Evolutionary conservation across 2,113 vertebrate genomes (phyloP), one percentile per base, ranked within the genome.

Genomic region (Poeciliopsis occidentalis): DNA sequence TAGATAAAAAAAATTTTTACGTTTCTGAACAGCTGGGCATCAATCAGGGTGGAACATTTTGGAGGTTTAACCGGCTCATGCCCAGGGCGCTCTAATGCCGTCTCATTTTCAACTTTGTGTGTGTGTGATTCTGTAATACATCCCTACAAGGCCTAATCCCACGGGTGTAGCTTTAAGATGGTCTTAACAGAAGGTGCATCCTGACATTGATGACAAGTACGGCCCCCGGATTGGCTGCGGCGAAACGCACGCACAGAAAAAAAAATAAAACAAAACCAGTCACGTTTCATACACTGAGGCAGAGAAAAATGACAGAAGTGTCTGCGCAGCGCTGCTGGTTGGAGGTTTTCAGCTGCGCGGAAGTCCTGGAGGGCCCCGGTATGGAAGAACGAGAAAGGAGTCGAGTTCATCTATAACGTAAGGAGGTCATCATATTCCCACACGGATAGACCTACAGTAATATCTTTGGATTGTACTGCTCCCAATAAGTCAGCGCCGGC

Each of bases 401-500:
- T 80, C 76, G 89, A 91, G 92, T 93, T 92, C 92, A 93, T 93
- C 85, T 88, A 92, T 93, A 93, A 90, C 90, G 90, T 93, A 93
- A 93, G 91, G 90, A 93, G 92, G 92, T 91, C 92, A 91, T 87
- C 83, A 78, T 87, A 91, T 86, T 92, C 92, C 91, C 92, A 91
- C 90, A 90, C 86, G 92, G 89, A 91, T 92, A 90, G 92, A 91
- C 91, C 92, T 93, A 92, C 92, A 93, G 91, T 93, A 92, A 93
- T 93, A 93, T 93, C 92, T 93, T 93, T 93, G 92, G 92, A 93
- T 93, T 90, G 91, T 93, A 92, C 91, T 93, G 92, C 89, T 92
- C 92, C 92, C 91, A 93, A 92, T 92, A 92, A 92, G 92, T 93
- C 92, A 92, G 90, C 82, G 85, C 75, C 85, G 78, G 89, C 88